Base-by-base conservation (phyloP, 2,888 invertebrate species). In the Monopis laevigella region DNA sequence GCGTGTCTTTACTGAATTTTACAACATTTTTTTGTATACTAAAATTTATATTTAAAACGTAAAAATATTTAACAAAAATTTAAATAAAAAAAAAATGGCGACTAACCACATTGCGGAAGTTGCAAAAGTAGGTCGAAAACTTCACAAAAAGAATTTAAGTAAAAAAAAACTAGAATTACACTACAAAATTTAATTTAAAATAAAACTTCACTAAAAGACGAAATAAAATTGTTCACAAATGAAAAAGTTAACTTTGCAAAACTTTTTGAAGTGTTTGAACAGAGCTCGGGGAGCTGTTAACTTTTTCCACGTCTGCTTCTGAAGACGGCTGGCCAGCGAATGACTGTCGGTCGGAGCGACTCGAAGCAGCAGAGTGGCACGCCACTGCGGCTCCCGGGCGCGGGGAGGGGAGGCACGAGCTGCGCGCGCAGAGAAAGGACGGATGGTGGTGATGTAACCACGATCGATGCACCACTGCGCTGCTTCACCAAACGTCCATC, bases 371-470 rank as follows among this genome's bases (percentile, higher is more conserved):
- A 67, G 63, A 61, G 54, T 48, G 62, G 60, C 50, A 52, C 46
- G 52, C 29, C 46, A 43, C 45, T 45, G 41, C 26, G 43, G 47
- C 47, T 40, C 45, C 43, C 30, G 30, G 35, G 17, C 42, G 44
- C 42, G 43, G 48, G 50, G 53, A 48, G 45, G 56, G 59, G 59
- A 53, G 48, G 41, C 49, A 51, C 56, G 55, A 62, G 61, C 56
- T 60, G 59, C 68, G 78, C 75, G 78, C 75, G 71, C 78, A 73
- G 77, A 75, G 72, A 71, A 74, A 75, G 75, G 73, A 77, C 73
- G 70, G 71, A 70, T 68, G 59, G 70, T 65, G 66, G 62, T 78
- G 78, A 80, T 75, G 78, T 77, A 80, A 80, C 71, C 68, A 62
- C 78, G 75, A 78, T 80, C 80, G 75, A 80, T 80, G 77, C 72